A percentile compares a stretch with the other conserved stretches of the same genome.
Conservation (phyloP, 2,113 vertebrate genomes). For the Hylia prasina region DNA sequence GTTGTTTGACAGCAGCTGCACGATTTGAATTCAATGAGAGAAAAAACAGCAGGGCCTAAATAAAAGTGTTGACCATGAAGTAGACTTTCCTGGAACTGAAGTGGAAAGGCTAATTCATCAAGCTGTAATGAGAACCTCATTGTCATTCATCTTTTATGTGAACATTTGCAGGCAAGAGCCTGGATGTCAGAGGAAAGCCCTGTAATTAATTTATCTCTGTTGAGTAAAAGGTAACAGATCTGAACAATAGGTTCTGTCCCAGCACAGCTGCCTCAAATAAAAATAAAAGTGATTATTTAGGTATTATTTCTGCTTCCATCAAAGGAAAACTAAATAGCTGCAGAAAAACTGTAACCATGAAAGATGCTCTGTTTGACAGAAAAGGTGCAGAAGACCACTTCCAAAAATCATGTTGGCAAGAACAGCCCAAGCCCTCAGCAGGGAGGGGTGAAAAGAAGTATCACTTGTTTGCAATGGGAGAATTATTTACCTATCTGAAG, state of each 20-base stretch:
- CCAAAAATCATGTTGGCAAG: background rate
- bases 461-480: background rate
- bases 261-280: conserved; percentile 21
- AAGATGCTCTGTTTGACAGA: background rate
- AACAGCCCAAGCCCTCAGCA: background rate
- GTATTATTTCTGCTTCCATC: background rate
- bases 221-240: conserved; percentile 43
- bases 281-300: conserved; percentile 5
- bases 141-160: conserved; percentile 55
- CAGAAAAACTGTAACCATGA: background rate
- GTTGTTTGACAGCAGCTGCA: background rate
- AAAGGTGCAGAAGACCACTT: background rate
- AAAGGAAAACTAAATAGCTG: background rate
- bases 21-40: background rate
- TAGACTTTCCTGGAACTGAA: conserved; percentile 17
- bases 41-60: background rate
- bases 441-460: accelerated
- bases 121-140: conserved; percentile 37
- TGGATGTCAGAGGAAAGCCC: conserved; percentile 33
- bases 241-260: background rate
- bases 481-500: background rate
- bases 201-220: conserved; percentile 54
- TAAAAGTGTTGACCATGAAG: conserved; percentile 18
- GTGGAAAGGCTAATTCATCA: conserved; percentile 53
- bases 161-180: conserved; percentile 31